phyloP scores from a whole-genome alignment of 2,888 invertebrate species.

The Sturmia bella region DNA sequence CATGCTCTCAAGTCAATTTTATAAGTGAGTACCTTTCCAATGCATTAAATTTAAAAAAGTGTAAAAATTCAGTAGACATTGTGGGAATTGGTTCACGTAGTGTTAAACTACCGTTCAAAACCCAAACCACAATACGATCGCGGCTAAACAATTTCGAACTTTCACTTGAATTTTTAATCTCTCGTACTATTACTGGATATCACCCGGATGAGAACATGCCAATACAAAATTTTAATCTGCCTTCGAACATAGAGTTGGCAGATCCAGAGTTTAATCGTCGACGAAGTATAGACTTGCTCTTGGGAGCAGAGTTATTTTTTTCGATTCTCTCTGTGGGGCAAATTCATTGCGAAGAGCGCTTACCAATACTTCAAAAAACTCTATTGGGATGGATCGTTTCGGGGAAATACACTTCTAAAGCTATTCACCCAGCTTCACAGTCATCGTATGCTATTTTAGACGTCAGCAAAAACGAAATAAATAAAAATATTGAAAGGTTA shows the following conservation, averaged over 20 bases:
- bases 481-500: constrained; percentile 32
- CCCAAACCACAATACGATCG: constrained; percentile 29
- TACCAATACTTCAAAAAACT: constrained; percentile 65
- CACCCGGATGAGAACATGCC: constrained; percentile 46
- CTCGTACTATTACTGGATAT: constrained; percentile 34
- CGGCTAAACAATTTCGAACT: constrained; percentile 34
- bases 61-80: constrained; percentile 19
- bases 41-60: constrained; percentile 16
- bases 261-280: constrained; percentile 42
- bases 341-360: constrained; percentile 16
- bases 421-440: not conserved
- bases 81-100: constrained; percentile 8
- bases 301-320: constrained; percentile 57
- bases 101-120: constrained; percentile 1
- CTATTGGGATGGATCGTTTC: constrained; percentile 48
- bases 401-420: constrained; percentile 16
- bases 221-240: constrained; percentile 28
- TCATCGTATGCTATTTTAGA: not conserved
- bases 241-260: constrained; percentile 27
- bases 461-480: not conserved
- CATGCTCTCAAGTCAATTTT: constrained; percentile 33
- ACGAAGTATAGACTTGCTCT: constrained; percentile 42
- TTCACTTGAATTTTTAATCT: constrained; percentile 37
- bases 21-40: constrained; percentile 31
- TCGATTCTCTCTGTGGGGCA: constrained; percentile 33